Base-by-base conservation (phyloP, 2,113 vertebrate genomes). In the Corythoichthys haematopterus region DNA sequence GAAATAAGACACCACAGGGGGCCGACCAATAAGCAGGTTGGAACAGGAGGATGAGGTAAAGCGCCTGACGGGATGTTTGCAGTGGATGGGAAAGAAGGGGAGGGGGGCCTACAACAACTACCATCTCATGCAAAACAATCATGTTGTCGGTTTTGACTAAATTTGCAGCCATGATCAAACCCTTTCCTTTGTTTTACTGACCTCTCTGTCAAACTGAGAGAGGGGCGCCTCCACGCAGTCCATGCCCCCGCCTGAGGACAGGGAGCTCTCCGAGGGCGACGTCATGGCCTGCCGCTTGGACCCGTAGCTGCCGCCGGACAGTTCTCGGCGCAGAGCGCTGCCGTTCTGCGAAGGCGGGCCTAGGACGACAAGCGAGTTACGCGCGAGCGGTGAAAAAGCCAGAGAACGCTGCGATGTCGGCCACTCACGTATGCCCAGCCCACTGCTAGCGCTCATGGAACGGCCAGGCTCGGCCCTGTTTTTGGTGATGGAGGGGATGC, bases 391-490 rank as follows among this genome's bases (percentile, higher is more conserved):
- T 20, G 20, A 28, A 15, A 1, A 50, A 3, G 47, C 14, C 12
- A 12, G 47, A 50, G 47, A 15, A 15, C 14, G 2, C 2, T 1
- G n/a, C 9, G n/a, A n/a, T 0, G 35, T 13, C 10, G 43, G 40
- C 6, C 38, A 94, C 96, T 96, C 91, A 98, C 96, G 92, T 89
- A 96, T 94, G 70, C 94, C 95, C 58, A 98, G 87, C 5, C 97
- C 95, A 0, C 96, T 98, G 93, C 97, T 99, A 2, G 97, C 96
- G 0, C 97, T 99, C 97, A 99, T 98, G 45, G 97, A 99, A 6
- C 97, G 93, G 0, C 96, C 96, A 0, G 97, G 96, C 69, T 99
- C 97, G 0, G 88, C 92, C 74, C 95, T 93, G 85, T 95, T 93
- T 77, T 96, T 98, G 1, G 94, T 93, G 90, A 99, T 96, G 3